Evolutionary conservation across 2,888 invertebrate genomes (phyloP).

Genomic region (Acanthacorydalis orientalis): DNA sequence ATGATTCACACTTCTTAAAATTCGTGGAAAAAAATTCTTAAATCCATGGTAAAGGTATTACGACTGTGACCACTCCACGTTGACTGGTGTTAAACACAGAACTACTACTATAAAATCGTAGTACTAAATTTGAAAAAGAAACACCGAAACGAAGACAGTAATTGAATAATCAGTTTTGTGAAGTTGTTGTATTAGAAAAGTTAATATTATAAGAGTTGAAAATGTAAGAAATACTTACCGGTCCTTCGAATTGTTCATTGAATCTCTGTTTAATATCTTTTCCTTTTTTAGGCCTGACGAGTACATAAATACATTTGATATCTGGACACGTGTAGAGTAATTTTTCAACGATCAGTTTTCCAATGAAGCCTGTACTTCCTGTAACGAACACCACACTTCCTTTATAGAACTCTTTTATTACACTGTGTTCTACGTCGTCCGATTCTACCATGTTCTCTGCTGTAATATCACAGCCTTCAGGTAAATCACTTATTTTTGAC

Average conservation of each 20-base stretch:
- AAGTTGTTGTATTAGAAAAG: too few species aligned
- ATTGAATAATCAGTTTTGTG: too few species aligned
- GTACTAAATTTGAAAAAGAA: too few species aligned
- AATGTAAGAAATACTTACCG: background rate
- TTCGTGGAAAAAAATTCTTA: too few species aligned
- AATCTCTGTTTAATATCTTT: constrained; percentile 17
- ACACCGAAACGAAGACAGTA: too few species aligned
- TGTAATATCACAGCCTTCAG: constrained; percentile 32
- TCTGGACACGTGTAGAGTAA: constrained; percentile 48
- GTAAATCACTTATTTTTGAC: constrained; percentile 12
- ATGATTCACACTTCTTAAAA: too few species aligned
- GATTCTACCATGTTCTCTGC: constrained; percentile 28
- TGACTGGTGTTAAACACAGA: too few species aligned
- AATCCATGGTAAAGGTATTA: too few species aligned
- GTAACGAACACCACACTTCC: constrained; percentile 67
- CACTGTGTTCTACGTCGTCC: constrained; percentile 11
- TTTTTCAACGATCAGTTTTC: constrained; percentile 71
- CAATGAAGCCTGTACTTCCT: constrained; percentile 79
- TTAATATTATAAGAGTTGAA: too few species aligned
- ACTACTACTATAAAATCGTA: too few species aligned
- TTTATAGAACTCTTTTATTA: constrained; percentile 38
- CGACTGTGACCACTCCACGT: too few species aligned
- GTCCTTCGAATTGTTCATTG: background rate
- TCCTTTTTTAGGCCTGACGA: constrained; percentile 34
- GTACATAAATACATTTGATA: constrained; percentile 42